Evolutionary conservation across 2,888 invertebrate genomes (phyloP).

Genomic region (Plemyria rubiginata): DNA sequence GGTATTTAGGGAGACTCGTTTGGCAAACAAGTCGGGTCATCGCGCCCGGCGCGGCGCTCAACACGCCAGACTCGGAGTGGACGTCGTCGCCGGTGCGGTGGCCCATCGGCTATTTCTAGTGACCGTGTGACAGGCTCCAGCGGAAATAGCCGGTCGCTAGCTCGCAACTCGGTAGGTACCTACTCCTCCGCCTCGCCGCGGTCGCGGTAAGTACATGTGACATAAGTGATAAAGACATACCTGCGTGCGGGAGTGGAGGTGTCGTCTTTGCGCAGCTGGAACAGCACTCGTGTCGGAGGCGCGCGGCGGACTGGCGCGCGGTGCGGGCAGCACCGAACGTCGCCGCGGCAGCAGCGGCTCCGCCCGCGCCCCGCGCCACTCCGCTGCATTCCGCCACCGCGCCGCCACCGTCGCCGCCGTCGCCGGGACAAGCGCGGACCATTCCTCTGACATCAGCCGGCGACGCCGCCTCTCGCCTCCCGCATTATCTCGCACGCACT

Average conservation of each 20-base stretch:
- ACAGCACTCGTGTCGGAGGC: slow-evolving; percentile 78
- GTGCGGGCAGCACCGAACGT: slow-evolving; percentile 66
- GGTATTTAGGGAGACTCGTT: slow-evolving; percentile 76
- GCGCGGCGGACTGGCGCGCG: slow-evolving; percentile 79
- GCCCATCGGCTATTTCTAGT: slow-evolving; percentile 63
- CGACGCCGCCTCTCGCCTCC: slow-evolving; percentile 62
- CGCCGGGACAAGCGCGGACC: slow-evolving; percentile 64
- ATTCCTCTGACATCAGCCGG: slow-evolving; percentile 71
- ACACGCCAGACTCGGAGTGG: slow-evolving; percentile 54
- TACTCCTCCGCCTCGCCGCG: slow-evolving; percentile 35
- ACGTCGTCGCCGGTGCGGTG: slow-evolving; percentile 51
- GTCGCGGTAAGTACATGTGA: slow-evolving; percentile 60
- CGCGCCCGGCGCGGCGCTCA: slow-evolving; percentile 52
- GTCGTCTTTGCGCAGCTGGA: slow-evolving; percentile 62
- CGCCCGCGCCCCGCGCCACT: slow-evolving; percentile 73
- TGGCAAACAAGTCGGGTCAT: slow-evolving; percentile 67
- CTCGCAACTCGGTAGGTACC: slow-evolving; percentile 21
- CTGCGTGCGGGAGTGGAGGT: slow-evolving; percentile 65
- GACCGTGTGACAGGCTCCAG: slow-evolving; percentile 45
- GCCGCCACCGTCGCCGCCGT: slow-evolving; percentile 46
- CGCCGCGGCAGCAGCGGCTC: slow-evolving; percentile 73
- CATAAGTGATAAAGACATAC: slow-evolving; percentile 63
- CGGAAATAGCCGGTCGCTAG: slow-evolving; percentile 45
- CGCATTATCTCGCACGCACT: slow-evolving; percentile 63
- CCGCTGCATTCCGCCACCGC: slow-evolving; percentile 64